phyloP scores from a whole-genome alignment of 2,113 vertebrate species.

The Struthio camelus region DNA sequence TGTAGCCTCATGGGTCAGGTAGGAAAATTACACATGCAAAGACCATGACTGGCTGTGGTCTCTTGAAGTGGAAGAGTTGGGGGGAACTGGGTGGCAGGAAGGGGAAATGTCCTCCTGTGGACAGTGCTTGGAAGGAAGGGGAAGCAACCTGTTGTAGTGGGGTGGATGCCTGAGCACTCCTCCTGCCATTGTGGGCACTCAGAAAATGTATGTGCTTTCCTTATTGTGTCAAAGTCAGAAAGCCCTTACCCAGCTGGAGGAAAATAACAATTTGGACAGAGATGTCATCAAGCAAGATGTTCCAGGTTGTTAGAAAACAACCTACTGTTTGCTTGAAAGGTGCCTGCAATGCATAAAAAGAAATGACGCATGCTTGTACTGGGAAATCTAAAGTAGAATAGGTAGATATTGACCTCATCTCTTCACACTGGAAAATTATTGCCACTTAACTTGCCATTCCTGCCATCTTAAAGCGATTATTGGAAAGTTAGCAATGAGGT shows the following conservation, averaged over 20 bases:
- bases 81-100: background rate
- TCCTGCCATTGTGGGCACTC: background rate
- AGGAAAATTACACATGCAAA: background rate
- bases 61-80: background rate
- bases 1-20: fast-evolving
- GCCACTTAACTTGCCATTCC: background rate
- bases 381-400: slow-evolving; percentile 21
- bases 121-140: background rate
- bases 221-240: slow-evolving; percentile 17
- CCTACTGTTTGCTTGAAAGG: background rate
- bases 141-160: background rate
- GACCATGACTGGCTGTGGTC: background rate
- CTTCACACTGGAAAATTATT: slow-evolving; percentile 17
- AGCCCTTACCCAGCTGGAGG: slow-evolving; percentile 39
- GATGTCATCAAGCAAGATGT: slow-evolving; percentile 36
- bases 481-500: background rate
- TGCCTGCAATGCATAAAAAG: background rate
- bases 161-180: background rate
- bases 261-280: slow-evolving; percentile 31
- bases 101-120: background rate
- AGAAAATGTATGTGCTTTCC: slow-evolving; percentile 18
- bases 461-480: background rate
- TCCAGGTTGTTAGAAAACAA: slow-evolving; percentile 37
- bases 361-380: background rate
- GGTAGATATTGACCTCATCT: slow-evolving; percentile 28